Conservation (phyloP, 2,888 invertebrate genomes). For the Drosophila kuntzei region DNA sequence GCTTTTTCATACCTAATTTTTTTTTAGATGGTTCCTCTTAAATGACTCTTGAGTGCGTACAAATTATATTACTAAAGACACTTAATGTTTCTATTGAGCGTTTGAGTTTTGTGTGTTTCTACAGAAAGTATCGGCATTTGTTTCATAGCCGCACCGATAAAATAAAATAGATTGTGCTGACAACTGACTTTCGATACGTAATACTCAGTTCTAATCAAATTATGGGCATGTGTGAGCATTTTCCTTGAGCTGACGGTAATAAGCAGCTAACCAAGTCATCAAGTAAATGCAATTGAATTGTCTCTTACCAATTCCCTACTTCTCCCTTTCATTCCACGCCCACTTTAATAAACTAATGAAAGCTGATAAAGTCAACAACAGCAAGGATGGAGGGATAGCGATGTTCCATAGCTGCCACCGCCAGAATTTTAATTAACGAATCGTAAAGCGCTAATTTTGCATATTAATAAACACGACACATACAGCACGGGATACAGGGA, state of each 20-base stretch:
- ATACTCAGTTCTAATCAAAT: constrained; percentile 62
- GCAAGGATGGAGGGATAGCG: neutral
- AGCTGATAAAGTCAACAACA: constrained; percentile 43
- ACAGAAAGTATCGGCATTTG: constrained; percentile 12
- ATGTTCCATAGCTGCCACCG: constrained; percentile 21
- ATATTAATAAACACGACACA: constrained; percentile 71
- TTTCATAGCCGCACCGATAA: constrained; percentile 54
- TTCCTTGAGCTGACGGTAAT: constrained; percentile 17
- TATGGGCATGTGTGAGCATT: constrained; percentile 18
- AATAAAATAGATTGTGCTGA: constrained; percentile 57
- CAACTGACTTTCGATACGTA: constrained; percentile 14
- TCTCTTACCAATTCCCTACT: neutral
- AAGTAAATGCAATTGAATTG: constrained; percentile 38
- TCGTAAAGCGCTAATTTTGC: constrained; percentile 77
- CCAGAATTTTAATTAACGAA: constrained; percentile 78
- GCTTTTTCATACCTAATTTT: constrained; percentile 22
- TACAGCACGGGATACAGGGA: constrained; percentile 19
- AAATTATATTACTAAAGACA: constrained; percentile 74
- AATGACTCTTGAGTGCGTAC: constrained; percentile 72
- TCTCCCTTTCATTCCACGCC: neutral
- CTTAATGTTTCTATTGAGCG: constrained; percentile 69
- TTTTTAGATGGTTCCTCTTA: constrained; percentile 23
- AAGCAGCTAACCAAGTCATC: constrained; percentile 34
- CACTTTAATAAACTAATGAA: constrained; percentile 57
- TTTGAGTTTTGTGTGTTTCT: neutral